Conservation (phyloP, 1,140 invertebrate species). For the Meloidogyne exigua region DNA sequence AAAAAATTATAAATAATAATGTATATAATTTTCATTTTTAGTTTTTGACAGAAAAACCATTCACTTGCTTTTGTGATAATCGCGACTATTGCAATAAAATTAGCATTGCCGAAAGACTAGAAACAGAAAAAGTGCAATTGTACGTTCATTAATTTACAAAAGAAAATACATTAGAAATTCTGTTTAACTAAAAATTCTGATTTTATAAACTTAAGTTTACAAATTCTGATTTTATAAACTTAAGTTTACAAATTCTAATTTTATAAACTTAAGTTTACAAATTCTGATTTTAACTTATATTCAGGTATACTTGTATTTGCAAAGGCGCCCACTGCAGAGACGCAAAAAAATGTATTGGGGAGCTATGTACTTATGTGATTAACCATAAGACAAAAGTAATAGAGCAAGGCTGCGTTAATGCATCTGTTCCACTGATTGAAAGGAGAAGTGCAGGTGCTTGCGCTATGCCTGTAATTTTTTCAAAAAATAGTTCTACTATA, state of each 20-base stretch:
- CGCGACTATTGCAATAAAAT: conserved; percentile 53
- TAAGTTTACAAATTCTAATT: too few relatives aligned
- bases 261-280: not conserved
- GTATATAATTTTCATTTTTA: not conserved
- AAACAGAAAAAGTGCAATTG: conserved; percentile 48
- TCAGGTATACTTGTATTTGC: conserved; percentile 53
- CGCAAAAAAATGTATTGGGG: conserved; percentile 48
- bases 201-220: too few relatives aligned
- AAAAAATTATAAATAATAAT: conserved; percentile 17
- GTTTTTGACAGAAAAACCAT: conserved; percentile 47
- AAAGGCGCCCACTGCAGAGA: conserved; percentile 54
- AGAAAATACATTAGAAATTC: too few relatives aligned
- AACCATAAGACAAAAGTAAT: conserved; percentile 52
- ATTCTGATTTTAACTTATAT: conserved; percentile 17
- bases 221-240: too few relatives aligned
- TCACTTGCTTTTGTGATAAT: conserved; percentile 60
- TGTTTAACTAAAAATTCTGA: too few relatives aligned
- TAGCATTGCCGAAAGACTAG: conserved; percentile 31
- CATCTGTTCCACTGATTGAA: conserved; percentile 59
- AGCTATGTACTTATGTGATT: conserved; percentile 58
- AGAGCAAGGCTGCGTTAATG: conserved; percentile 62
- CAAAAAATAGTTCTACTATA: not conserved
- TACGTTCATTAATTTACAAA: not conserved
- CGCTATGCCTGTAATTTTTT: conserved; percentile 52
- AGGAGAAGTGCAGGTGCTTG: conserved; percentile 56